phyloP scores from a whole-genome alignment of 2,888 invertebrate genomes.

The Cheilosia soror region DNA sequence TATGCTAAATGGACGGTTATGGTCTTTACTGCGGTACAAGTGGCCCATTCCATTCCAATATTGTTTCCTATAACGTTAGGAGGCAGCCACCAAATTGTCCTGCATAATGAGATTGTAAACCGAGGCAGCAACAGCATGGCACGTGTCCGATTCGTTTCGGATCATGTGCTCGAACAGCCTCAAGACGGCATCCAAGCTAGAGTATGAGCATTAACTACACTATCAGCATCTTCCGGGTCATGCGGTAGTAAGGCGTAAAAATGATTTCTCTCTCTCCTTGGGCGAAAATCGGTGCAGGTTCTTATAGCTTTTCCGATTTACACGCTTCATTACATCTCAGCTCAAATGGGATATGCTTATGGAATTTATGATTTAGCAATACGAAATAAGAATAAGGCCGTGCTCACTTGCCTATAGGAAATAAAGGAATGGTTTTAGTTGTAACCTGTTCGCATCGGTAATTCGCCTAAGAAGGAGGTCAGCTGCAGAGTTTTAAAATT shows the following conservation, averaged over 20 bases:
- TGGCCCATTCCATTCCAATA: neutral
- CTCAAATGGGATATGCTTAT: conserved; percentile 30
- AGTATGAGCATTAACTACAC: neutral
- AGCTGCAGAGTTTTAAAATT: neutral
- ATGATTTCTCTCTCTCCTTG: conserved; percentile 11
- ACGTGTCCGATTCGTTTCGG: conserved; percentile 51
- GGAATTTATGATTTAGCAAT: conserved; percentile 28
- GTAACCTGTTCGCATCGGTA: conserved; percentile 13
- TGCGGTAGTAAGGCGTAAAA: conserved; percentile 23
- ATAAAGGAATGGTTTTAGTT: neutral
- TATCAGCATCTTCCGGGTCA: conserved; percentile 40
- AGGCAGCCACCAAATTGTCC: conserved; percentile 18
- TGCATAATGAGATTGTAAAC: conserved; percentile 4
- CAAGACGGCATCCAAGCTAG: neutral
- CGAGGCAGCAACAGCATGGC: neutral
- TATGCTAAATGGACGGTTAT: conserved; percentile 33
- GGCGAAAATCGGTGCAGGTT: conserved; percentile 18
- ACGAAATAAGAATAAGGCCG: neutral
- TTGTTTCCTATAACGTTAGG: neutral
- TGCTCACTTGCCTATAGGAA: neutral
- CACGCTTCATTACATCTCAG: conserved; percentile 41
- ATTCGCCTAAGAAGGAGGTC: neutral
- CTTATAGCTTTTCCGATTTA: conserved; percentile 36
- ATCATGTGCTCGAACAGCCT: neutral
- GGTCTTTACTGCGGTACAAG: conserved; percentile 21